Percentiles rank a stretch among this genome's conserved stretches.
phyloP scores from a whole-genome alignment of 2,113 vertebrate species.

The Lepisosteus oculatus region DNA sequence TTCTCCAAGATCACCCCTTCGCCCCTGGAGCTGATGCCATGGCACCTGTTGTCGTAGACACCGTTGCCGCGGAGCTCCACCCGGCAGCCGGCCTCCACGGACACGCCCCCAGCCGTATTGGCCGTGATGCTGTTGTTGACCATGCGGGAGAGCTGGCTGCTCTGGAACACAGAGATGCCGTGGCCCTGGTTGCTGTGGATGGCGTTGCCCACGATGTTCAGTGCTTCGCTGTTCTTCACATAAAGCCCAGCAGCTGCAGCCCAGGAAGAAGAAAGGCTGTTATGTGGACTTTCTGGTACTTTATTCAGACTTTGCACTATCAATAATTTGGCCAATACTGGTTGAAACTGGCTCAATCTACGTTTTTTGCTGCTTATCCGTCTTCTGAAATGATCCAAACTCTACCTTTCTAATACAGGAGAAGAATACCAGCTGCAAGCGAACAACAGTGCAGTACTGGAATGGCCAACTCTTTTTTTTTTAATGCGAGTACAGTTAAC shows the following conservation, averaged over 20 bases:
- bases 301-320: too few relatives aligned
- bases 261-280: constrained; percentile 4
- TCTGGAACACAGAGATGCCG: constrained; percentile 78
- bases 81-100: constrained; percentile 73
- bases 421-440: too few relatives aligned
- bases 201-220: constrained; percentile 75
- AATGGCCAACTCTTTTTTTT: too few relatives aligned
- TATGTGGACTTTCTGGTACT: too few relatives aligned
- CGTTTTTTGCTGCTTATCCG: too few relatives aligned
- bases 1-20: constrained; percentile 82
- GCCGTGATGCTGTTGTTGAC: constrained; percentile 78
- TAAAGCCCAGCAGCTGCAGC: constrained; percentile 80
- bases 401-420: too few relatives aligned
- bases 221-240: constrained; percentile 77
- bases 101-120: constrained; percentile 73
- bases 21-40: constrained; percentile 70
- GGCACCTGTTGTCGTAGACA: constrained; percentile 79
- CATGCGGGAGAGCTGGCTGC: constrained; percentile 75
- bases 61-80: constrained; percentile 84
- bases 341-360: too few relatives aligned
- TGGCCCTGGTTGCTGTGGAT: constrained; percentile 71
- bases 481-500: too few relatives aligned
- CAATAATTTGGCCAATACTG: too few relatives aligned
- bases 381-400: too few relatives aligned
- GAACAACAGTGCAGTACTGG: too few relatives aligned